phyloP scores from a whole-genome alignment of 2,797 vertebrate species.

The Bovichtus variegatus region DNA sequence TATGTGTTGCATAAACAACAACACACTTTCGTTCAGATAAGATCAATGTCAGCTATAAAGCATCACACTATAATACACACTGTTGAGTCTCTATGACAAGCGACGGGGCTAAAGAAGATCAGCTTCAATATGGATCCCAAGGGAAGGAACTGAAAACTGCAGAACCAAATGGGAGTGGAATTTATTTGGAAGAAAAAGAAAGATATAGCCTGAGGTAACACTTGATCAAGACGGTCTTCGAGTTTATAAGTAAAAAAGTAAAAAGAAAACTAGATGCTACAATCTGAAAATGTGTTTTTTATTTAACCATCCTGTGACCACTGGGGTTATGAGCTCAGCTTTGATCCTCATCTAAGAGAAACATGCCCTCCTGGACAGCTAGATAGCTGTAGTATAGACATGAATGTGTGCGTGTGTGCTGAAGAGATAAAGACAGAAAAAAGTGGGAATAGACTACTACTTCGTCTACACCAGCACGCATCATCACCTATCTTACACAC shows the following conservation, averaged over 20 bases:
- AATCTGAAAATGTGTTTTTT: neutral
- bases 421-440: conserved; percentile 42
- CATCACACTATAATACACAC: conserved; percentile 26
- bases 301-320: conserved; percentile 15
- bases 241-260: neutral
- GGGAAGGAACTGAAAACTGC: conserved; percentile 14
- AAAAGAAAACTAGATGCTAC: conserved; percentile 17
- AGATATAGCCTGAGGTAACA: conserved; percentile 14
- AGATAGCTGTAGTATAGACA: conserved; percentile 5
- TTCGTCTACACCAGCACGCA: conserved; percentile 35
- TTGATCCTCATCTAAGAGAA: conserved; percentile 10
- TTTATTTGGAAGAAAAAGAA: neutral
- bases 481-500: conserved; percentile 49
- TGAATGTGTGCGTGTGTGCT: neutral
- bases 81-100: conserved; percentile 33
- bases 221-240: conserved; percentile 26
- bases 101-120: conserved; percentile 51
- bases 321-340: neutral
- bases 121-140: conserved; percentile 15
- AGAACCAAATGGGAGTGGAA: neutral
- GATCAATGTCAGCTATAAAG: conserved; percentile 40
- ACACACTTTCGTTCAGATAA: conserved; percentile 16
- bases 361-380: conserved; percentile 13
- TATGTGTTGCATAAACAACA: neutral
- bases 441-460: conserved; percentile 49